These are phyloP conservation scores for Otis tarda DNA, from an alignment of 2,113 vertebrate genomes.

Conservation along the genomic window DNA sequence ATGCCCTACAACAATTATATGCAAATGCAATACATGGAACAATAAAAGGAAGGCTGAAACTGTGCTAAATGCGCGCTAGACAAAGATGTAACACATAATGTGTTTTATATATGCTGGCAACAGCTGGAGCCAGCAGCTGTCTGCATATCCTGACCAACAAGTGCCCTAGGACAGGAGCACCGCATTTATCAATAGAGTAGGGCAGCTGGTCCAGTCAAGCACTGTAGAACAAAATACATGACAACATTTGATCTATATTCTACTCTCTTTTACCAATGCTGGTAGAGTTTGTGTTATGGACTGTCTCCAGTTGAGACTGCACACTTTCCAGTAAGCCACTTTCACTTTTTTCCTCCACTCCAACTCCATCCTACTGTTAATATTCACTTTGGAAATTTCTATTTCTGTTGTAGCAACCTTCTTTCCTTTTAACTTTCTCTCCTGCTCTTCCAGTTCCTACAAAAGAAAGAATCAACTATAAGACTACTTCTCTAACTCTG, in stretches of 20 bases:
- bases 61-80: not conserved
- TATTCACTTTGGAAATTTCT: conserved; percentile 57
- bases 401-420: conserved; percentile 43
- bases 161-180: not conserved
- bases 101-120: not conserved
- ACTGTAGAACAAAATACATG: not conserved
- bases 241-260: not conserved
- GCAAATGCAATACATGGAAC: not conserved
- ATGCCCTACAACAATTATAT: not conserved
- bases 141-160: not conserved
- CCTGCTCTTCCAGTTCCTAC: conserved; percentile 88
- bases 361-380: conserved; percentile 65
- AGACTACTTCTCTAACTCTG: not conserved
- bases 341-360: conserved; percentile 74
- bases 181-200: not conserved
- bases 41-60: not conserved
- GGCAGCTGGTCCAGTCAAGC: not conserved
- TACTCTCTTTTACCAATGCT: conserved; percentile 71
- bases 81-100: not conserved
- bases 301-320: conserved; percentile 73
- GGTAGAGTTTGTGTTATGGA: conserved; percentile 66
- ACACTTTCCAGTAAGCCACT: conserved; percentile 72
- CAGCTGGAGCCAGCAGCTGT: not conserved
- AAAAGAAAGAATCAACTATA: conserved; percentile 15
- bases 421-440: conserved; percentile 78